phyloP scores from a whole-genome alignment of 2,888 invertebrate genomes.

The Catocala fraxini region DNA sequence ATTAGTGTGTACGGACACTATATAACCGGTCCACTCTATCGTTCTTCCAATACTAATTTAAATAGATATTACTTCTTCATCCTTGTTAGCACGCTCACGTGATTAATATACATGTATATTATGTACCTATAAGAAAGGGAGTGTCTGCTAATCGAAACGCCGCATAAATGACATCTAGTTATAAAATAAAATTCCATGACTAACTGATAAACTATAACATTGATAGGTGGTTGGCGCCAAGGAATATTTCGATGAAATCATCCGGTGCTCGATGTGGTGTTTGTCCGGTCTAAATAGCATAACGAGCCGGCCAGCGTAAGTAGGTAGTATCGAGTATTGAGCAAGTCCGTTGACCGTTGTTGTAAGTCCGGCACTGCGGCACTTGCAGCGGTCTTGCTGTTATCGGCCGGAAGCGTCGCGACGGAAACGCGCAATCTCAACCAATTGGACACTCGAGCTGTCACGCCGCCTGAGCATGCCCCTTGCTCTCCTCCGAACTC shows the following conservation, averaged over 20 bases:
- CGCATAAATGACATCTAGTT: too few relatives aligned
- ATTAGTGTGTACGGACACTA: too few relatives aligned
- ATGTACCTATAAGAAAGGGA: too few relatives aligned
- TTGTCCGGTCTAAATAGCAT: constrained; percentile 46
- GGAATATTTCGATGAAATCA: constrained; percentile 5
- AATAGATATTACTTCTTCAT: too few relatives aligned
- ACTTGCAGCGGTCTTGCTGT: constrained; percentile 74
- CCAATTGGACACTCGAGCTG: constrained; percentile 82
- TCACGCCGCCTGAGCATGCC: constrained; percentile 82
- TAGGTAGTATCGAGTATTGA: constrained; percentile 52
- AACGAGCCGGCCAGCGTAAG: constrained; percentile 36
- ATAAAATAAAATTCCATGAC: too few relatives aligned
- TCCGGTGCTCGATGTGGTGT: constrained; percentile 4
- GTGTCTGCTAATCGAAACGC: too few relatives aligned
- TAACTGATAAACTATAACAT: neutral
- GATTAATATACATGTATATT: too few relatives aligned
- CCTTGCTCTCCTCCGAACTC: constrained; percentile 60
- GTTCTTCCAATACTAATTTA: too few relatives aligned
- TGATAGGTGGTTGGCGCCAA: neutral
- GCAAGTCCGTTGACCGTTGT: constrained; percentile 81
- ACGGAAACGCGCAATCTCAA: constrained; percentile 86
- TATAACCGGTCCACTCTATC: too few relatives aligned
- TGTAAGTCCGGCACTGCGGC: constrained; percentile 61
- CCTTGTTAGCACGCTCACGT: too few relatives aligned
- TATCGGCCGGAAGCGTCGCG: constrained; percentile 83